These are phyloP conservation scores for Pipra filicauda DNA, from an alignment of 2,113 vertebrate species.

Conservation along the genomic window DNA sequence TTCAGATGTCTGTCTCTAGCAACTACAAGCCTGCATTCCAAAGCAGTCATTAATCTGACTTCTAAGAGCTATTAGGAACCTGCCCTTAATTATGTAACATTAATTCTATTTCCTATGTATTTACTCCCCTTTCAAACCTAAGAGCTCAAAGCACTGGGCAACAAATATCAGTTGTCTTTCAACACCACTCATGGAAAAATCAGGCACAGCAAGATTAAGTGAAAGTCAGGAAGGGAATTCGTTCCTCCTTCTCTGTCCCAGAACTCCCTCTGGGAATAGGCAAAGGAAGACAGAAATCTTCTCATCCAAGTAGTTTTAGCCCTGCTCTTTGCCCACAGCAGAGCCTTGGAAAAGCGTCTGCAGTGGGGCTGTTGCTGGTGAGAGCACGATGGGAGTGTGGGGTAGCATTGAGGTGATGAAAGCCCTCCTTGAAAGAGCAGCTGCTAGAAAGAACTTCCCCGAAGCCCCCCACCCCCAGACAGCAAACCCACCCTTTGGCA, in stretches of 20 bases:
- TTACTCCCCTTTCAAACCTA: not conserved
- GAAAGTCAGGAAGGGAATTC: not conserved
- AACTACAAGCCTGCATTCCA: not conserved
- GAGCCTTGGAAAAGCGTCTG: not conserved
- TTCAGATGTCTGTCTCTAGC: not conserved
- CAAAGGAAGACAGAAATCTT: not conserved
- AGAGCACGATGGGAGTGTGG: rapidly evolving
- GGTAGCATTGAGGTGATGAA: not conserved
- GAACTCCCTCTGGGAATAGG: not conserved
- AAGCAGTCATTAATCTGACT: not conserved
- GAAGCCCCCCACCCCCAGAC: not conserved
- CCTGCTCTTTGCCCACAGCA: not conserved
- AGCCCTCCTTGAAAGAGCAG: not conserved
- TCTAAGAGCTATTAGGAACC: not conserved
- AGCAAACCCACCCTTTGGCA: not conserved
- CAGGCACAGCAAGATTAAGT: not conserved
- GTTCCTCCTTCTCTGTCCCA: not conserved
- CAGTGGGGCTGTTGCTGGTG: not conserved
- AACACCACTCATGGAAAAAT: not conserved
- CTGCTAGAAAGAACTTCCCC: not conserved
- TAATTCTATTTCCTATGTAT: not conserved
- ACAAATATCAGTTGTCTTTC: not conserved
- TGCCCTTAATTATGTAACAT: not conserved
- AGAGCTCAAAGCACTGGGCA: not conserved
- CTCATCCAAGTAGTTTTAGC: not conserved